These are phyloP conservation scores for Cacatua alba DNA, from an alignment of 2,113 vertebrate genomes.

Conservation along the genomic window DNA sequence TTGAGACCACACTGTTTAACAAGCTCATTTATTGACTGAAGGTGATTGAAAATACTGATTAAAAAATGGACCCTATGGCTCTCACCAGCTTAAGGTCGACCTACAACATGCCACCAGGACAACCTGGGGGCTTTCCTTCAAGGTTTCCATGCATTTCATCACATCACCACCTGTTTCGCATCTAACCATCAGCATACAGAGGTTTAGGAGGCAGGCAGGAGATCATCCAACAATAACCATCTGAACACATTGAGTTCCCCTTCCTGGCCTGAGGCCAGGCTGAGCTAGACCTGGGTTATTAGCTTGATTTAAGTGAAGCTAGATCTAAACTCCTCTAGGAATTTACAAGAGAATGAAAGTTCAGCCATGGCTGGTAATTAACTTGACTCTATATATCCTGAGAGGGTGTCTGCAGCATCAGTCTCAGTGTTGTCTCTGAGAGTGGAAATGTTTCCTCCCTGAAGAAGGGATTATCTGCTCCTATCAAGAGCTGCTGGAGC, in stretches of 20 bases:
- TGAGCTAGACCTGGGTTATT: background rate
- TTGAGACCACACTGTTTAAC: background rate
- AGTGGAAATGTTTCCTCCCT: background rate
- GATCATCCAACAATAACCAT: background rate
- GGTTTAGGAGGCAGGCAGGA: background rate
- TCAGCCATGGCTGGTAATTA: rapidly evolving
- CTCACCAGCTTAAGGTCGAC: background rate
- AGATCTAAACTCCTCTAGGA: background rate
- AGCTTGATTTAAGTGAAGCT: background rate
- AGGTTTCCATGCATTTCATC: background rate
- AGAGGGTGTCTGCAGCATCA: background rate
- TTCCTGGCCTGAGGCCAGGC: background rate
- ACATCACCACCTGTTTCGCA: background rate
- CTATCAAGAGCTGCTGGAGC: background rate
- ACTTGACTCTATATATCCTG: background rate
- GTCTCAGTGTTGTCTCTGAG: background rate
- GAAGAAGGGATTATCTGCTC: background rate
- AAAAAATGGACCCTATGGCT: background rate
- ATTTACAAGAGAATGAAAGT: background rate
- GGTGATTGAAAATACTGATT: background rate
- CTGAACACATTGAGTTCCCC: background rate
- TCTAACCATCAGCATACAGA: background rate
- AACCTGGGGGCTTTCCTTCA: background rate
- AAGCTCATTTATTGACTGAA: background rate
- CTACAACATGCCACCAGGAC: background rate